Evolutionary conservation across 2,113 vertebrate genomes (phyloP), one percentile per base, ranked within the genome.

Genomic region (Sinosuthora webbiana): DNA sequence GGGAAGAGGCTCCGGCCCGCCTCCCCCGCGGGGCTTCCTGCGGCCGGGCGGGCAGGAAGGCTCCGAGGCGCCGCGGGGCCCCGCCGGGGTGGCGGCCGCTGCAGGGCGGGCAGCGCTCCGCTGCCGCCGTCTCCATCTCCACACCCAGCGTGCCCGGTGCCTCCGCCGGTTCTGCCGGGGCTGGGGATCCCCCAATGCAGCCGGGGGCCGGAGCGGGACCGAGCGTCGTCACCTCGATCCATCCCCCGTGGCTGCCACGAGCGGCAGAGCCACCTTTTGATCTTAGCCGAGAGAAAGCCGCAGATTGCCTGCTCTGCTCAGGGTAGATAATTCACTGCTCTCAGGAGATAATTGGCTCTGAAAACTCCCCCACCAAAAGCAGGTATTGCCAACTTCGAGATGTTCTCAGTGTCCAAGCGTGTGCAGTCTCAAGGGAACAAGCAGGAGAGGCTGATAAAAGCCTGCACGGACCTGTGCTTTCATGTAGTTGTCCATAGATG

Each of bases 11-110:
- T 96, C 89, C 73, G 50, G 71, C 50, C 67, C 89, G 59, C 59
- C 69, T 86, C 90, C 89, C 90, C 71, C 94, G 93, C 94, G 92
- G 89, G 69, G 85, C 41, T 97, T 97, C 96, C 97, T 96, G 95
- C 90, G 30, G 33, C 76, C 3, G 85, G 78, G 22, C 49, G 71
- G 80, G 52, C 93, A 95, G 96, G 94, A 97, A 93, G 94, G 86
- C 88, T 87, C 67, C 90, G 85, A 94, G 94, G 90, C 88, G 91
- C 93, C 79, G 79, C 91, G 92, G 89, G 94, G 86, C 90, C 88
- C 93, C 92, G 93, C 80, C 93, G 90, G 83, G 75, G 60, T 68
- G 92, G 94, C 63, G 84, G 79, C 81, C 37, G n/a, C 12, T 7
- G 79, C 50, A 9, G 65, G 76, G 50, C 71, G 75, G 35, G n/a